Conservation (phyloP, 2,113 vertebrate genomes). For the Glaucomys volans region DNA sequence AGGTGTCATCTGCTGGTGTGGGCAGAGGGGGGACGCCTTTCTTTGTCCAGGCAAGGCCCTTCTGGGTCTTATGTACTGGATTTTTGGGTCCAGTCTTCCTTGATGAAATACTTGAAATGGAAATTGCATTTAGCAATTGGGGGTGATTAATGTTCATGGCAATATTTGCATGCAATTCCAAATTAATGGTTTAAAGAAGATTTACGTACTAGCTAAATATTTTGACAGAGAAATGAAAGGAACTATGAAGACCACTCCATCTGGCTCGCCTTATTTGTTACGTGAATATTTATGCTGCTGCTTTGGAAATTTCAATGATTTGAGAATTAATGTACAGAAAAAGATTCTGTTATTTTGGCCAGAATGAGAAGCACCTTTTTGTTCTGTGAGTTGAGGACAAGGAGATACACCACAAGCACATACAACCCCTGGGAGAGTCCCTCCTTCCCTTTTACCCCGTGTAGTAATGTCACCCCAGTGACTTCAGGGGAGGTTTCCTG, state of each 20-base stretch:
- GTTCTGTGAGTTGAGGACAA: not conserved
- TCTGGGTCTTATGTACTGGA: not conserved
- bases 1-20: not conserved
- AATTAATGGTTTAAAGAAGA: conserved; percentile 43
- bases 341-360: not conserved
- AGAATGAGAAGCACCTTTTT: not conserved
- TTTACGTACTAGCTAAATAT: conserved; percentile 59
- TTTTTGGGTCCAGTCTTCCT: not conserved
- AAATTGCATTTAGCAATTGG: not conserved
- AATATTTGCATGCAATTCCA: conserved; percentile 16
- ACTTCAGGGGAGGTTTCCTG: not conserved
- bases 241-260: conserved; percentile 63
- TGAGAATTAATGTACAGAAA: conserved; percentile 13
- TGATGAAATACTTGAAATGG: not conserved
- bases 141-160: not conserved
- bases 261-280: conserved; percentile 50
- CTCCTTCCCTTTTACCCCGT: not conserved
- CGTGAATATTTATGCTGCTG: conserved; percentile 36
- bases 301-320: conserved; percentile 11
- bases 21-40: not conserved
- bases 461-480: not conserved
- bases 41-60: not conserved
- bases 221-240: conserved; percentile 70
- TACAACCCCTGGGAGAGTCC: not conserved
- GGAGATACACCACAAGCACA: not conserved